These are phyloP conservation scores for Lumbricus terrestris DNA, from an alignment of 2,888 invertebrate genomes.

Conservation along the genomic window DNA sequence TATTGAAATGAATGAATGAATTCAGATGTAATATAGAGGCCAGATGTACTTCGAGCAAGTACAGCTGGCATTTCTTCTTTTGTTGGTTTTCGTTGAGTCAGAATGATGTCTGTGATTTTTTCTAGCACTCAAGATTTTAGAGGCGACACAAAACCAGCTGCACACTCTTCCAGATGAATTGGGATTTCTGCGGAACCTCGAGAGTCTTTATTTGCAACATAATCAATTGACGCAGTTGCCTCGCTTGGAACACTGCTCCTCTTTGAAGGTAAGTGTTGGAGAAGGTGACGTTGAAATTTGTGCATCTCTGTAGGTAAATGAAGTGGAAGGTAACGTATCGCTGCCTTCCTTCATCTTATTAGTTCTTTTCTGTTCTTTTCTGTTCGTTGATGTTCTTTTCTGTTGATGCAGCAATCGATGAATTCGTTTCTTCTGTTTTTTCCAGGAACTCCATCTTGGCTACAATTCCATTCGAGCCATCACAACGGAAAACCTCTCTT, in stretches of 20 bases:
- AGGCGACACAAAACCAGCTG: constrained; percentile 74
- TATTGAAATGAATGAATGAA: no score
- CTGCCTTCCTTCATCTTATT: no score
- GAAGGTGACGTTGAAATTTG: no score
- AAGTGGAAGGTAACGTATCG: not conserved
- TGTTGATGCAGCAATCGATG: no score
- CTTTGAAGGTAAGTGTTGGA: constrained; percentile 65
- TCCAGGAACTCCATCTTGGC: constrained; percentile 74
- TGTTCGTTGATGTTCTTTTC: no score
- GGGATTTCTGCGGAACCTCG: constrained; percentile 70
- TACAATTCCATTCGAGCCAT: constrained; percentile 78
- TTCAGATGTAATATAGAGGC: no score
- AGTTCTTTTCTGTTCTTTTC: no score
- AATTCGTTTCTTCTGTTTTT: not conserved
- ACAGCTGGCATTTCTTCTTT: no score
- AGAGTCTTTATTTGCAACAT: constrained; percentile 58
- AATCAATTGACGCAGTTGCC: constrained; percentile 57
- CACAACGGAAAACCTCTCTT: constrained; percentile 63
- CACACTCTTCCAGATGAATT: constrained; percentile 70
- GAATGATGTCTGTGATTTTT: no score
- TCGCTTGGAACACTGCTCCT: constrained; percentile 70
- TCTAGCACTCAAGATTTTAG: constrained; percentile 60
- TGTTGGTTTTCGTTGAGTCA: not conserved
- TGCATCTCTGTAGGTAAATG: not conserved
- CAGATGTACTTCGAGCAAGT: no score